phyloP scores from a whole-genome alignment of 2,113 vertebrate genomes.

The Empidonax traillii region DNA sequence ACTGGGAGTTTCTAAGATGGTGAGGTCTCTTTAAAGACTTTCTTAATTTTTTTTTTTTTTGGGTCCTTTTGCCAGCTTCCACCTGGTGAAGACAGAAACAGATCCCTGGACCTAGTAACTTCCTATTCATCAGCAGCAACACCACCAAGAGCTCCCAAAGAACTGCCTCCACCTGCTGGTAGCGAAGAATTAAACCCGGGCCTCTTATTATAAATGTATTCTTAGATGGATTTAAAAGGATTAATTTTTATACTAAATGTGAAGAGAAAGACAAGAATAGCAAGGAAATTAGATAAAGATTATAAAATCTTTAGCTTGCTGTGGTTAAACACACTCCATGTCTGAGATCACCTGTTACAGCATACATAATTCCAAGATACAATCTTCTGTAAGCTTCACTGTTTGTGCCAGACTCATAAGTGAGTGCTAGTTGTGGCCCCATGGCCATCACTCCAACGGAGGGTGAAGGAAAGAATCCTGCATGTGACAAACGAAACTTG shows the following conservation, averaged over 20 bases:
- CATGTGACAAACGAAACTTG: rapidly evolving
- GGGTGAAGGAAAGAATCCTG: background rate
- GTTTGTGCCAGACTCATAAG: background rate
- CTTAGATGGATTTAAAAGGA: background rate
- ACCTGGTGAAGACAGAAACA: background rate
- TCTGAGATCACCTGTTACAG: background rate
- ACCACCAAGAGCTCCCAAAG: background rate
- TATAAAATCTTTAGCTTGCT: background rate
- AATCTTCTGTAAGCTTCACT: background rate
- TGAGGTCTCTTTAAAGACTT: background rate
- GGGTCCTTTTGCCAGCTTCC: background rate
- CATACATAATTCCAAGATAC: background rate
- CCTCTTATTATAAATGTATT: background rate
- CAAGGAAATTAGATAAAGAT: background rate
- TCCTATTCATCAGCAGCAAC: background rate
- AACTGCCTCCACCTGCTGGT: conserved; percentile 6
- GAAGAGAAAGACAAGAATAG: background rate
- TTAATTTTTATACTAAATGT: background rate
- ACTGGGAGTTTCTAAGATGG: background rate
- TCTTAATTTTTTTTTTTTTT: background rate
- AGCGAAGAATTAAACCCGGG: background rate
- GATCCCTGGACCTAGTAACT: background rate
- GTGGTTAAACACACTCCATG: background rate
- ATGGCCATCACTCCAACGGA: background rate
- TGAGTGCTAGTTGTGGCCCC: background rate